Evolutionary conservation across 2,888 invertebrate genomes (phyloP).

Genomic region (Cryptus viduatorius): DNA sequence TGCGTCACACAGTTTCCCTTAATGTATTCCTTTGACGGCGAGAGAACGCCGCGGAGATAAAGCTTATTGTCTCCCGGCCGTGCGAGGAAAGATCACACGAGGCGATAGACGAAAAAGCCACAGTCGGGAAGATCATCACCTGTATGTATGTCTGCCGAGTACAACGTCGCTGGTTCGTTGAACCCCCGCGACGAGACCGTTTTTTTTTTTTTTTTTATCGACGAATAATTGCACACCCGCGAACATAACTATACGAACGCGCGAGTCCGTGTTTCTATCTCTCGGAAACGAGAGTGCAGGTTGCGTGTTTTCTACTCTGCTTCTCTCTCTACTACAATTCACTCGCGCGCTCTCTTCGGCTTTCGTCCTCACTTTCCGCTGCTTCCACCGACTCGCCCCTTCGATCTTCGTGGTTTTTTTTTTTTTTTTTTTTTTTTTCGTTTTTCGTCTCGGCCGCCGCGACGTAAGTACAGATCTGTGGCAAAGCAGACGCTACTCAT

Average conservation of each 20-base stretch:
- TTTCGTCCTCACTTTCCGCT: not conserved
- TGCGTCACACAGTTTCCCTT: not conserved
- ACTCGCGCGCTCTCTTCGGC: not conserved
- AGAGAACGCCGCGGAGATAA: too few relatives aligned
- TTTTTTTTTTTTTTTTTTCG: slow-evolving; percentile 6
- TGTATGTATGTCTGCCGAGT: not conserved
- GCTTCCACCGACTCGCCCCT: slow-evolving; percentile 16
- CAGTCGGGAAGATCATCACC: not conserved
- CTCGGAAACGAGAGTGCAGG: slow-evolving; percentile 23
- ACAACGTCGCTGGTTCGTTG: slow-evolving; percentile 36
- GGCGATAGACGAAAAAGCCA: not conserved
- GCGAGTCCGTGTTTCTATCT: not conserved
- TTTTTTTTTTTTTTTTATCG: slow-evolving; percentile 49
- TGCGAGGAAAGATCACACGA: not conserved
- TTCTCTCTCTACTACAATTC: not conserved
- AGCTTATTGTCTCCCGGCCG: not conserved
- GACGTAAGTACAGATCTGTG: not conserved
- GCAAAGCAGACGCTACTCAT: not conserved
- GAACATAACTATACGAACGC: not conserved
- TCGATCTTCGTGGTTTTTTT: not conserved
- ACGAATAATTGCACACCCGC: slow-evolving; percentile 53
- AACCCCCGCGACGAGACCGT: slow-evolving; percentile 45
- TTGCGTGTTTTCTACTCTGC: slow-evolving; percentile 17
- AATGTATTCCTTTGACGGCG: not conserved
- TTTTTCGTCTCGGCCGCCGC: not conserved